Conservation (phyloP, 2,113 vertebrate species). For the Microtus richardsoni region DNA sequence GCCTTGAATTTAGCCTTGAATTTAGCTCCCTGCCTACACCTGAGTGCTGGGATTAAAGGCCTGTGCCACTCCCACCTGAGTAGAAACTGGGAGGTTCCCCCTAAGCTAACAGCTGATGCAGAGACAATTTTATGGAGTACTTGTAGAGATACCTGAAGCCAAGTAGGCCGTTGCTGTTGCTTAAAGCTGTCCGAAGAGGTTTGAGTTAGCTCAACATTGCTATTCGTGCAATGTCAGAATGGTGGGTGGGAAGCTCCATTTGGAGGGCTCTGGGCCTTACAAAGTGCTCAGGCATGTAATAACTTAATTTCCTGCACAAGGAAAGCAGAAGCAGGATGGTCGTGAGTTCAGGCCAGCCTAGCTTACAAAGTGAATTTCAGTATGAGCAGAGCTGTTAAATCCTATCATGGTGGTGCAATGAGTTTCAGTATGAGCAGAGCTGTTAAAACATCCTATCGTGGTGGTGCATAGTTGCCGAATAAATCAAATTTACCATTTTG, state of each 20-base stretch:
- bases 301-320: too few species aligned
- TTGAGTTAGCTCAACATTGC: too few species aligned
- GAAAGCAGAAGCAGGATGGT: too few species aligned
- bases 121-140: too few species aligned
- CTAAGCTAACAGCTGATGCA: too few species aligned
- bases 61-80: too few species aligned
- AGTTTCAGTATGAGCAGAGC: background rate
- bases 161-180: background rate
- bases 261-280: background rate
- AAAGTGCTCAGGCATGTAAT: background rate
- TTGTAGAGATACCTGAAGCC: background rate
- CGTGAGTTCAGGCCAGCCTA: background rate
- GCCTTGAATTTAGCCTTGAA: too few species aligned
- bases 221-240: too few species aligned
- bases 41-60: too few species aligned
- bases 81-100: too few species aligned
- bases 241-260: background rate
- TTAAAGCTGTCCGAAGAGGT: background rate
- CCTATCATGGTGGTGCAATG: constrained; percentile 79
- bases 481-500: constrained; percentile 62
- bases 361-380: background rate
- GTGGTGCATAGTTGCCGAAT: constrained; percentile 87
- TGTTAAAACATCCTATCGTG: constrained; percentile 7
- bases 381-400: background rate
- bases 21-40: too few species aligned